Evolutionary conservation across 2,888 invertebrate species (phyloP), one percentile per base, ranked within the genome.

Genomic region (Cataglyphis altisquamis): DNA sequence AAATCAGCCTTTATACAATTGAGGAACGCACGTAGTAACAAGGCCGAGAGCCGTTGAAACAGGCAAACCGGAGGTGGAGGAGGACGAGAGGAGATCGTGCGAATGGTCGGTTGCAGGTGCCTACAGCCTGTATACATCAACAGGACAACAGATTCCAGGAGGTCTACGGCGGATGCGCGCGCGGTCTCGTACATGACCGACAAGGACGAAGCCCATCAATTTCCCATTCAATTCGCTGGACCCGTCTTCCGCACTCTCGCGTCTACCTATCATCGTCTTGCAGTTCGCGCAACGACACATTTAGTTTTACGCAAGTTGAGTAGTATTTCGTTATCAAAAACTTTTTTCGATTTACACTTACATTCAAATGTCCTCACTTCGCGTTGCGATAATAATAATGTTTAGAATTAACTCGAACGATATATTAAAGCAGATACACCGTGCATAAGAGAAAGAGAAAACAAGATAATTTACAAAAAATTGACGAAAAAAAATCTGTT

Each of bases 151-250:
- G 91, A 91, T 90, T 90, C 91, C 86, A 84, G 83, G 74, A 64
- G 77, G 78, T 72, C 78, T 67, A 83, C 72, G 21, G 82, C 74
- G 66, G 73, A 80, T 80, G 57, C 45, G 39, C 52, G 57, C 78
- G 87, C 91, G 91, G 89, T 89, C 91, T 91, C 89, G 90, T 89
- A 90, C 90, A 91, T 84, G 88, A 85, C 89, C 91, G 92, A 92
- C 92, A 92, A 52, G 90, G 89, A 87, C 90, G 91, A 91, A 90
- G 91, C 92, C 92, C 92, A 92, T 92, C 93, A 92, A 92, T 92
- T 92, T 92, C 92, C 92, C 91, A 92, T 92, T 93, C 92, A 92
- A 92, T 92, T 91, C 91, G 87, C 84, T 39, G 87, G 91, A 88
- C 87, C 88, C 88, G 88, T 66, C 83, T 86, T 85, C 63, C 86